Evolutionary conservation across 1,140 invertebrate genomes (phyloP).

Genomic region (Cylas formicarius): DNA sequence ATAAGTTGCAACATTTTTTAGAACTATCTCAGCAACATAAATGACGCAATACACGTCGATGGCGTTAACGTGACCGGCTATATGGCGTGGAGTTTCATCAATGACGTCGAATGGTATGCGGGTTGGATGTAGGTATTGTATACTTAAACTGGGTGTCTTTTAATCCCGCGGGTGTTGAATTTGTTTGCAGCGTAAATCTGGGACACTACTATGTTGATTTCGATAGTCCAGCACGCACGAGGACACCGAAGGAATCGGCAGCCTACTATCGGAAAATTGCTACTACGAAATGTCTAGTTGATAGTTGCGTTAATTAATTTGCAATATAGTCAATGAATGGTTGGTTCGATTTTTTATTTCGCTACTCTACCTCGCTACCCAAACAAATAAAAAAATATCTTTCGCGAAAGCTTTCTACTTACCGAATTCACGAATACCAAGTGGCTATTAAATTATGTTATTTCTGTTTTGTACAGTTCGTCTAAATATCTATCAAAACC

Average conservation of each 20-base stretch:
- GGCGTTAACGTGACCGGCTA: constrained; percentile 60
- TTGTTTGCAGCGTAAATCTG: constrained; percentile 46
- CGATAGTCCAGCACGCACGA: constrained; percentile 42
- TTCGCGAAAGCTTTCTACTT: no score
- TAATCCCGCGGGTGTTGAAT: background rate
- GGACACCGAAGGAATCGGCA: constrained; percentile 47
- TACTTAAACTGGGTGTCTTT: background rate
- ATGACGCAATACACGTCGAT: constrained; percentile 56
- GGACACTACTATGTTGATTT: constrained; percentile 54
- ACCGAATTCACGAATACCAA: no score
- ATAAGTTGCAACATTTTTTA: constrained; percentile 3
- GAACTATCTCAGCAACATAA: constrained; percentile 56
- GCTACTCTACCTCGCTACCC: no score
- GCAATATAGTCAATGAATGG: no score
- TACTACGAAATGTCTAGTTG: constrained; percentile 23
- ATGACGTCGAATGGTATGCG: constrained; percentile 73
- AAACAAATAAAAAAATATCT: no score
- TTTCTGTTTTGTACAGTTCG: no score
- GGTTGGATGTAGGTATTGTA: constrained; percentile 52
- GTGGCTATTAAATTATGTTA: no score
- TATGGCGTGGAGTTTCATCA: constrained; percentile 66
- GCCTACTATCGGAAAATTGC: constrained; percentile 38
- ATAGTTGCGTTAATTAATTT: no score
- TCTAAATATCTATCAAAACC: no score
- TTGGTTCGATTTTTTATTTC: no score